These are phyloP conservation scores for Chaenogobius annularis DNA, from an alignment of 2,113 vertebrate genomes.

Conservation along the genomic window DNA sequence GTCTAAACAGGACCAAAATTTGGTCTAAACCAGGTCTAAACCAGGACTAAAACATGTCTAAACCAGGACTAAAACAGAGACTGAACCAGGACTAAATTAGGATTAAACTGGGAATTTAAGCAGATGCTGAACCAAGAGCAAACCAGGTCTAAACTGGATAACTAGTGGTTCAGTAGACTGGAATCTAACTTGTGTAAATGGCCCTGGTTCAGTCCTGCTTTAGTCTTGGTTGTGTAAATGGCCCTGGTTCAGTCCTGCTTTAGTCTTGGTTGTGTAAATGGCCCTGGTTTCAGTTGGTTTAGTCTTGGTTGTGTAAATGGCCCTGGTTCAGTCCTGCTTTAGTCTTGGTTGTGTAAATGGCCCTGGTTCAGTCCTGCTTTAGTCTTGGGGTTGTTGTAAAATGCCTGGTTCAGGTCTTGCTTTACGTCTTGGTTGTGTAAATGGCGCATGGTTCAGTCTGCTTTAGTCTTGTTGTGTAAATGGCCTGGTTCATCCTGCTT, in stretches of 20 bases:
- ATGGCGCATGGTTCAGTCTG: no score
- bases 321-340: background rate
- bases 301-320: no score
- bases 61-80: background rate
- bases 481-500: background rate
- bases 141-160: background rate
- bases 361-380: no score
- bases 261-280: background rate
- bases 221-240: background rate
- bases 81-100: background rate
- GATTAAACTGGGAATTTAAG: background rate
- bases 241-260: background rate
- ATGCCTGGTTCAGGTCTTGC: background rate
- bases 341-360: background rate
- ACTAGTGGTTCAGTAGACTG: no score
- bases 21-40: background rate
- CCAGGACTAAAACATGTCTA: background rate
- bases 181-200: no score
- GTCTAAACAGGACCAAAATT: background rate
- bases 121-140: background rate
- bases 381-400: no score
- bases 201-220: background rate
- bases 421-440: no score
- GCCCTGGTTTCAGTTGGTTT: no score
- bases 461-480: no score